Evolutionary conservation across 2,888 invertebrate species (phyloP), one percentile per base, ranked within the genome.

Genomic region (Steinernema scapterisci): DNA sequence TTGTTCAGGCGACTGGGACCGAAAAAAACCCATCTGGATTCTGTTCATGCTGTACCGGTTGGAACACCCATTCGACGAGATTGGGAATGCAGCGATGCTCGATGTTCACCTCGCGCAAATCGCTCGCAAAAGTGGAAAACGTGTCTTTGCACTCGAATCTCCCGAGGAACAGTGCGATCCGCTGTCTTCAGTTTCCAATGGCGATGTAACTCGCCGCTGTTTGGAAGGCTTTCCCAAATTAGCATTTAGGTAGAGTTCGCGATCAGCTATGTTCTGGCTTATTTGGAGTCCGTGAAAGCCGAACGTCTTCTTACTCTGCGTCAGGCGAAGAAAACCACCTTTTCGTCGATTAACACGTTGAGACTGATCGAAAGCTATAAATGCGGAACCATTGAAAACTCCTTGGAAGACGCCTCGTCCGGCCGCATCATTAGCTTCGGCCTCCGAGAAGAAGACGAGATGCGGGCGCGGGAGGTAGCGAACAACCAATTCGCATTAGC

Each of bases 1-100:
- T n/a, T 16, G 6, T 63, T 31, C n/a, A 63, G 63, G 16, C n/a
- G 25, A 31, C 31, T 63, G 63, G 63, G 63, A 63, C 25, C 27
- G 63, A 31, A 63, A 63, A 31, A 63, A 63, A n/a, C 63, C 63
- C 16, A 63, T 63, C 19, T 63, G 63, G 63, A 63, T 63, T 31
- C 25, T 63, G 27, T 63, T 63, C 31, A 27, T 31, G 27, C 63
- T 63, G 16, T 63, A 63, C 19, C 63, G 63, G 13, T n/a, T 63
- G 31, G 63, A 63, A 63, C 63, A 63, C 25, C 63, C 63, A 2
- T 63, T 63, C 63, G 63, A 63, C 23, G 63, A 63, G 27, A 27
- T 31, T 7, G 63, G 31, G 13, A 63, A 25, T 16, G 63, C 27
- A 2, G 27, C 63, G 38, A 63, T 63, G 63, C 63, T 63, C 16